Evolutionary conservation across 2,888 invertebrate species (phyloP).

Genomic region (Eristalinus sepulchralis): DNA sequence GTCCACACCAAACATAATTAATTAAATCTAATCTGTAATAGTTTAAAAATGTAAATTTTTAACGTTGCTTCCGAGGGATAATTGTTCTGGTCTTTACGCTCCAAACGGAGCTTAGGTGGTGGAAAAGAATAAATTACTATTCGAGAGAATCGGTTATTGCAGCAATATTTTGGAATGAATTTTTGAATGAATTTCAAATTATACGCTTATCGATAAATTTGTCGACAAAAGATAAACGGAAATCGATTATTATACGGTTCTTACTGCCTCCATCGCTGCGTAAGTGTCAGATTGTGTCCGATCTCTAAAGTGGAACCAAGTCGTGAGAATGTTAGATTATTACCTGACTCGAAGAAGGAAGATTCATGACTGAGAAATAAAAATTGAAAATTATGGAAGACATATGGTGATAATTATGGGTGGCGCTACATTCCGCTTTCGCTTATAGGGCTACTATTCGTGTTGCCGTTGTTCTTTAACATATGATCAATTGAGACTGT

Average conservation of each 20-base stretch:
- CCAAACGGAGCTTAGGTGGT: neutral
- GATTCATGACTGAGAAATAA: neutral
- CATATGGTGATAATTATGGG: too few species aligned
- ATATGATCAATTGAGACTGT: too few species aligned
- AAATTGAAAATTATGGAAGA: neutral
- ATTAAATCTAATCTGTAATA: constrained; percentile 2
- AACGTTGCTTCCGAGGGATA: neutral
- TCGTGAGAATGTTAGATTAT: neutral
- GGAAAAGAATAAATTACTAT: constrained; percentile 13
- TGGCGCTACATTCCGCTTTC: too few species aligned
- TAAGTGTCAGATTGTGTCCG: neutral
- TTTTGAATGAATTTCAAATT: neutral
- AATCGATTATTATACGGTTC: neutral
- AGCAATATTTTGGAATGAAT: neutral
- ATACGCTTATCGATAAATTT: neutral
- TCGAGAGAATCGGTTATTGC: neutral
- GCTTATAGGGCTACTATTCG: too few species aligned
- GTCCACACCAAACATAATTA: constrained; percentile 1
- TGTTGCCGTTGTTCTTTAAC: too few species aligned
- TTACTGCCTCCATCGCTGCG: neutral
- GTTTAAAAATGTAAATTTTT: constrained; percentile 14
- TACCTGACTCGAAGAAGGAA: too few species aligned
- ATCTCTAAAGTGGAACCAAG: neutral
- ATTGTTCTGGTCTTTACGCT: constrained; percentile 5
- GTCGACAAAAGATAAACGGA: neutral